Percentiles rank a stretch among this genome's conserved stretches.
phyloP scores from a whole-genome alignment of 92 coral and sea anemone species.

The Porites cylindrica region DNA sequence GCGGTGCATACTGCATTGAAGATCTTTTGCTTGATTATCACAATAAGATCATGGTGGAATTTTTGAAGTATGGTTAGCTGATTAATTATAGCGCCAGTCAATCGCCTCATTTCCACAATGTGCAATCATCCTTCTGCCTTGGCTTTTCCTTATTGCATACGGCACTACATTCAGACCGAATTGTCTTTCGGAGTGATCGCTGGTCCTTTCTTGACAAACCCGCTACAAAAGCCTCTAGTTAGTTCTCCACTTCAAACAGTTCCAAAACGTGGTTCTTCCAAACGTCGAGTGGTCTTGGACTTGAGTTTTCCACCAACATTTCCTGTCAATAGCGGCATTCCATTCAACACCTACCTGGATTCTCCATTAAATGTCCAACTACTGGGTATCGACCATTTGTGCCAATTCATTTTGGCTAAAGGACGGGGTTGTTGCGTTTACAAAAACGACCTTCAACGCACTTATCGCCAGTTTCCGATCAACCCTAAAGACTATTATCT shows the following conservation, averaged over 20 bases:
- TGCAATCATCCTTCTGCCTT: slow-evolving; percentile 23
- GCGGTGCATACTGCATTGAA: background rate
- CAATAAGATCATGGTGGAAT: background rate
- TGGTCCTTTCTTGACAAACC: slow-evolving; percentile 13
- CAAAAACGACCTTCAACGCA: slow-evolving; percentile 20
- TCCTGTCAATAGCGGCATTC: slow-evolving; percentile 12
- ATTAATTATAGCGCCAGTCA: background rate
- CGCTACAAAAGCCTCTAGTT: background rate
- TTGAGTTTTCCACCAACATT: slow-evolving; percentile 8
- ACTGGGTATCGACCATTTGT: slow-evolving; percentile 9
- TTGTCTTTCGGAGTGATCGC: slow-evolving; percentile 20
- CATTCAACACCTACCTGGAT: background rate
- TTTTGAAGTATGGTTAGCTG: background rate
- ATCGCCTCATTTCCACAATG: background rate
- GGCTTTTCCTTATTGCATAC: slow-evolving; percentile 5
- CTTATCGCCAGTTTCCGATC: slow-evolving; percentile 31
- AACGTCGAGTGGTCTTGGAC: slow-evolving; percentile 11
- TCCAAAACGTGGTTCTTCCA: slow-evolving; percentile 2
- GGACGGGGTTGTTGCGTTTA: slow-evolving; percentile 11
- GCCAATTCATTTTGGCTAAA: background rate
- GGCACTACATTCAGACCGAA: slow-evolving; percentile 24
- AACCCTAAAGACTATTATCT: slow-evolving; percentile 11
- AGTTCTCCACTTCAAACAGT: slow-evolving; percentile 31
- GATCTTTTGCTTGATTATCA: background rate
- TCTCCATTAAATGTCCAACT: background rate